These are phyloP conservation scores for Propsilocerus akamusi DNA, from an alignment of 1,140 invertebrate genomes.

Conservation along the genomic window DNA sequence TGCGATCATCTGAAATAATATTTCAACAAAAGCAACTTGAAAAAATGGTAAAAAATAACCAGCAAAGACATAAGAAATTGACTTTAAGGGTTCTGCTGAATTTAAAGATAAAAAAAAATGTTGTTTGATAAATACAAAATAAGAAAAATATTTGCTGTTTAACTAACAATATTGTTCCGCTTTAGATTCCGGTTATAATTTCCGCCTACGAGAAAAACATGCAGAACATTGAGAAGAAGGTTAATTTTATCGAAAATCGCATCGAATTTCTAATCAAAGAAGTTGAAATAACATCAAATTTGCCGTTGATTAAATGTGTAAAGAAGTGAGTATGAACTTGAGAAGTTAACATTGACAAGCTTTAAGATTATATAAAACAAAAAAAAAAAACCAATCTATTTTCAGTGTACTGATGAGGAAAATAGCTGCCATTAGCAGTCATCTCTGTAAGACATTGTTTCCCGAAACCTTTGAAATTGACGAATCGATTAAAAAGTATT, in stretches of 20 bases:
- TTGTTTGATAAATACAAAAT: too few species aligned
- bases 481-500: background rate
- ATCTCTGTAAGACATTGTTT: background rate
- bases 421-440: background rate
- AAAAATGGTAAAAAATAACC: background rate
- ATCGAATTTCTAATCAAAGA: background rate
- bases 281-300: background rate
- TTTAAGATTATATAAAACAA: too few species aligned
- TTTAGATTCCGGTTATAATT: background rate
- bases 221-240: background rate
- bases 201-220: background rate
- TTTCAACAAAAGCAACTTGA: background rate
- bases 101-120: too few species aligned
- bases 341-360: too few species aligned
- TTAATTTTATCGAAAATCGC: background rate
- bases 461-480: background rate
- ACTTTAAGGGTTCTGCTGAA: background rate
- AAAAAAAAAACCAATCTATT: too few species aligned
- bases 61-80: background rate
- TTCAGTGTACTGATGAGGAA: background rate
- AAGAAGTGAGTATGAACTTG: background rate
- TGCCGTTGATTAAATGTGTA: background rate
- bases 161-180: background rate
- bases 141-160: too few species aligned
- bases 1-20: background rate